Conservation (phyloP, 2,113 vertebrate species). For the Muscicapa adusta region DNA sequence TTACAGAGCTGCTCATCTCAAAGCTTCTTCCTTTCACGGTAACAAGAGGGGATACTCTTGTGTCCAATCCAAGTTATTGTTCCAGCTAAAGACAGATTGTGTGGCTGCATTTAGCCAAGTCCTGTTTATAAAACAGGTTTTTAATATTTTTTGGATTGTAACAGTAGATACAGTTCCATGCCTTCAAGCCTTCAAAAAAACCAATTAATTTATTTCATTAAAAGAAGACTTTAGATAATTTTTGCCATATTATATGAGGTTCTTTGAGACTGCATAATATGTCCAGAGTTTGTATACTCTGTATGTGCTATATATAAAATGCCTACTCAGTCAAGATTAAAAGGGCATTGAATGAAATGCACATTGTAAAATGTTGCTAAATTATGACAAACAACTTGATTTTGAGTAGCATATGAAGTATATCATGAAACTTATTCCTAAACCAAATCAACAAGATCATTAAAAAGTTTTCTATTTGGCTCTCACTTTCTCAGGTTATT, state of each 20-base stretch:
- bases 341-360: neutral
- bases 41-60: conserved; percentile 21
- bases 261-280: neutral
- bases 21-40: conserved; percentile 60
- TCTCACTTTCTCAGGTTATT: neutral
- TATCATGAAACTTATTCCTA: neutral
- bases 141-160: neutral
- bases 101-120: neutral
- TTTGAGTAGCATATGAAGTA: neutral
- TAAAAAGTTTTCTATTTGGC: neutral
- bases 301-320: neutral
- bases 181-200: neutral
- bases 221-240: neutral
- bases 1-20: neutral
- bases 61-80: conserved; percentile 26
- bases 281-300: neutral
- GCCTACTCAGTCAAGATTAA: neutral
- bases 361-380: neutral
- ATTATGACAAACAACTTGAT: neutral
- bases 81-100: neutral
- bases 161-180: neutral
- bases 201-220: neutral
- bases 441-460: neutral
- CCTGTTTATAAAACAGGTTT: neutral
- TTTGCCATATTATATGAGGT: neutral